A percentile compares a stretch with the other conserved stretches of the same genome.
Evolutionary conservation across 1,140 invertebrate genomes (phyloP).

Genomic region (Drosophila aff.): DNA sequence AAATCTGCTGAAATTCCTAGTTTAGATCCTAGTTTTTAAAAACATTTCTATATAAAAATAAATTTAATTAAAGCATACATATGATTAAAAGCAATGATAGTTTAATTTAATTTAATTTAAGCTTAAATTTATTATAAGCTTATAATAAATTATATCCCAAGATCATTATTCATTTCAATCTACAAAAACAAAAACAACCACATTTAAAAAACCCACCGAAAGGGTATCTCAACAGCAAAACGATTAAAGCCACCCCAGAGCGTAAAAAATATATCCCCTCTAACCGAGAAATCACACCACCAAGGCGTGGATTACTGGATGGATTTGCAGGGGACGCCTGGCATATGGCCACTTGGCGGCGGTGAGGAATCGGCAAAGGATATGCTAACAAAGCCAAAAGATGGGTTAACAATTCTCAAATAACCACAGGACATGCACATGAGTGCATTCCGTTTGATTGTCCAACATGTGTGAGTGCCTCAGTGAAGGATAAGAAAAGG

Average conservation of each 20-base stretch:
- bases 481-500: constrained; percentile 36
- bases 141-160: constrained; percentile 2
- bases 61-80: not conserved
- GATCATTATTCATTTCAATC: not conserved
- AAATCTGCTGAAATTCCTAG: not conserved
- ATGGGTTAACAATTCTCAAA: constrained; percentile 64
- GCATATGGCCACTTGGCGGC: constrained; percentile 71
- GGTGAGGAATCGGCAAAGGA: constrained; percentile 48
- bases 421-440: constrained; percentile 81
- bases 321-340: constrained; percentile 48
- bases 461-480: constrained; percentile 46
- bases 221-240: constrained; percentile 26
- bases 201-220: not conserved
- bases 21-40: not conserved
- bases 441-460: constrained; percentile 69
- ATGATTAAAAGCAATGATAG: not conserved
- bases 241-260: constrained; percentile 39
- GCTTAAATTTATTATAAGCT: not conserved
- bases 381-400: constrained; percentile 62
- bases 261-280: not conserved
- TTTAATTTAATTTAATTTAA: not conserved
- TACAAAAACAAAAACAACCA: not conserved
- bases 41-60: not conserved
- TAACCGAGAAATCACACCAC: constrained; percentile 46
- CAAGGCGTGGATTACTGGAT: constrained; percentile 28